phyloP scores from a whole-genome alignment of 2,113 vertebrate species.

The Dascyllus trimaculatus region DNA sequence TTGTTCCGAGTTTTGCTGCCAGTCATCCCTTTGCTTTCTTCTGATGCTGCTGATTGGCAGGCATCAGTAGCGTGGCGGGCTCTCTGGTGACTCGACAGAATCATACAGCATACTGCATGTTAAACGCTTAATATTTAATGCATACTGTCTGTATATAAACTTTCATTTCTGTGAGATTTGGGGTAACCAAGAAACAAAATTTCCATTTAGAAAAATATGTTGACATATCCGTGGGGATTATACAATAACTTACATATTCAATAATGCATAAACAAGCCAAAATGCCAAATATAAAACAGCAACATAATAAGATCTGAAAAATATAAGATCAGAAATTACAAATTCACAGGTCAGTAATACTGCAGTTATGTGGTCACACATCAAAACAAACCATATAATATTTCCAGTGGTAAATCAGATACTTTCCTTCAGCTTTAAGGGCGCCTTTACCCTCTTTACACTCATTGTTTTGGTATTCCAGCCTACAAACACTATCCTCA shows the following conservation, averaged over 20 bases:
- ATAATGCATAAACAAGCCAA: not conserved
- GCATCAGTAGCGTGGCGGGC: not conserved
- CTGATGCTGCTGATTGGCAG: conserved; percentile 18
- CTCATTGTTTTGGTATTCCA: not conserved
- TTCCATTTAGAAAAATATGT: not conserved
- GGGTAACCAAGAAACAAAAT: not conserved
- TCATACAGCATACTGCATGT: conserved; percentile 51
- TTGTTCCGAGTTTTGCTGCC: conserved; percentile 25
- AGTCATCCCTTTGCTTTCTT: not conserved
- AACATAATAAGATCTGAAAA: not conserved
- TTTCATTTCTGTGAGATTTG: conserved; percentile 6
- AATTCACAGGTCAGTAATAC: conserved; percentile 21
- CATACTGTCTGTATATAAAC: not conserved
- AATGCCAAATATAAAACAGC: conserved; percentile 6
- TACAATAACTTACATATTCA: not conserved
- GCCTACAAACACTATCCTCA: not conserved
- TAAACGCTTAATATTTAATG: conserved; percentile 33
- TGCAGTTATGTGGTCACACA: conserved; percentile 1
- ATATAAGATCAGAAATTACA: not conserved
- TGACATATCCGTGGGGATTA: not conserved
- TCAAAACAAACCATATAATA: not conserved
- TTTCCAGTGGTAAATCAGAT: not conserved
- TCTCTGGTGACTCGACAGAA: conserved; percentile 27
- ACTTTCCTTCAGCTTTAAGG: not conserved
- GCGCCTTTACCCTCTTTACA: not conserved